A percentile compares a stretch with the other conserved stretches of the same genome.
Evolutionary conservation across 2,113 vertebrate genomes (phyloP).

Genomic region (Ameiurus melas): DNA sequence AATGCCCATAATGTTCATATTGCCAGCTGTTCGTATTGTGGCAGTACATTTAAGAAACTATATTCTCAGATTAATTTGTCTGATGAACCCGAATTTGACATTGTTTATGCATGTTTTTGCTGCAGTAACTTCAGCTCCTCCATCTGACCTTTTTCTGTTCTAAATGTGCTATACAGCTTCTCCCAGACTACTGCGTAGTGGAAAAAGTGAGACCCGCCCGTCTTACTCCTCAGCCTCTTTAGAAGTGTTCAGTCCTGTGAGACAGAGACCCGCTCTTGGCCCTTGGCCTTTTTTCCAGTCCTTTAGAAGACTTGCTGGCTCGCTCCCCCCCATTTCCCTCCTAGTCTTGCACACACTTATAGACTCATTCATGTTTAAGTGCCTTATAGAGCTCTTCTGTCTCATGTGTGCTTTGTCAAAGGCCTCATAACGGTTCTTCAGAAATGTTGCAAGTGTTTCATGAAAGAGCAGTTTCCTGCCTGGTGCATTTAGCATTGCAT

Average conservation of each 20-base stretch:
- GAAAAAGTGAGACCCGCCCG: constrained; percentile 50
- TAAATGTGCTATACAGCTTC: constrained; percentile 31
- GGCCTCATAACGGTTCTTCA: constrained; percentile 1
- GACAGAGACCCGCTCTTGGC: constrained; percentile 36
- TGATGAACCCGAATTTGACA: not conserved
- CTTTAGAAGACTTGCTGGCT: not conserved
- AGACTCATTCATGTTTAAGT: constrained; percentile 39
- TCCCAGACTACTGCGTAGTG: constrained; percentile 35
- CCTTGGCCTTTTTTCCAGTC: constrained; percentile 29
- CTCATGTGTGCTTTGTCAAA: constrained; percentile 40
- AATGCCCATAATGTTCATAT: not conserved
- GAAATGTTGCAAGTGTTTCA: not conserved
- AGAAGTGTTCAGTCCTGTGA: constrained; percentile 39
- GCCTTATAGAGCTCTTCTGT: constrained; percentile 21
- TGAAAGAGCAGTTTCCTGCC: not conserved
- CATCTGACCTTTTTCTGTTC: constrained; percentile 36
- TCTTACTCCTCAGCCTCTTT: constrained; percentile 29
- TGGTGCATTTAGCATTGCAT: not conserved
- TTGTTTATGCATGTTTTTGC: not conserved
- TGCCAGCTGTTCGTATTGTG: not conserved
- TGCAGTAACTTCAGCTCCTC: constrained; percentile 11
- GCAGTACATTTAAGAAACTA: too few species aligned
- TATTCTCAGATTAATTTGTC: not conserved
- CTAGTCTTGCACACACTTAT: constrained; percentile 18
- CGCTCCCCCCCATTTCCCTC: not conserved